Evolutionary conservation across 30 jellyfish, hydroid and myxozoan species (phyloP).

Genomic region (Chrysaora quinquecirrha): DNA sequence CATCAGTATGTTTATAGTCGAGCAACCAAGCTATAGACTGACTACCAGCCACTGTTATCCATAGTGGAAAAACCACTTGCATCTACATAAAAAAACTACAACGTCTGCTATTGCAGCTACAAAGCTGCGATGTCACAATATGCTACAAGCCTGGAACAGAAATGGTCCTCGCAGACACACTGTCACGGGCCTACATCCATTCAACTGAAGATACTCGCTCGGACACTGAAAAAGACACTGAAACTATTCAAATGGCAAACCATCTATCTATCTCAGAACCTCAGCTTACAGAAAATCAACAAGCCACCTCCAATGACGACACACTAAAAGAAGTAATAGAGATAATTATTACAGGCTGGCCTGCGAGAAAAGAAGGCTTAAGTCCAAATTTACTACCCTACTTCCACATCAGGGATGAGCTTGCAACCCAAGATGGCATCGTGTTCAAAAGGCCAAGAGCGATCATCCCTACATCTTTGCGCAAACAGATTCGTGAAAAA

Average conservation of each 20-base stretch:
- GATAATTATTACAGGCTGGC: conserved; percentile 1
- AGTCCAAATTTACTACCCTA: neutral
- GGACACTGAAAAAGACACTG: conserved; percentile 4
- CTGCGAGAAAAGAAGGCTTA: conserved; percentile 4
- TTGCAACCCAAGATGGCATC: neutral
- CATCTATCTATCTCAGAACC: neutral
- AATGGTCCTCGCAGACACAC: conserved; percentile 3
- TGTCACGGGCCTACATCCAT: neutral
- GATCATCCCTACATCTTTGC: neutral
- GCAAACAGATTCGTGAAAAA: neutral
- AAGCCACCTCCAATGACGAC: neutral
- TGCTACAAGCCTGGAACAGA: neutral
- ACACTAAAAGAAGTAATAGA: neutral
- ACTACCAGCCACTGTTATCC: neutral
- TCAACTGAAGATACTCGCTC: neutral
- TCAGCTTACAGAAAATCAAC: neutral
- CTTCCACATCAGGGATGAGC: conserved; percentile 3
- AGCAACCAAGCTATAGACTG: neutral
- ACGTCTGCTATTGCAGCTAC: conserved; percentile 5
- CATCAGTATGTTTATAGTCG: neutral
- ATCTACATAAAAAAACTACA: neutral
- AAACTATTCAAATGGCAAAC: neutral
- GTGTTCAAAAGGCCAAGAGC: neutral
- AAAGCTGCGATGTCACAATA: neutral
- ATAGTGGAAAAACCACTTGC: neutral